Conservation (phyloP, 1,140 invertebrate genomes). For the Tenebrio molitor region DNA sequence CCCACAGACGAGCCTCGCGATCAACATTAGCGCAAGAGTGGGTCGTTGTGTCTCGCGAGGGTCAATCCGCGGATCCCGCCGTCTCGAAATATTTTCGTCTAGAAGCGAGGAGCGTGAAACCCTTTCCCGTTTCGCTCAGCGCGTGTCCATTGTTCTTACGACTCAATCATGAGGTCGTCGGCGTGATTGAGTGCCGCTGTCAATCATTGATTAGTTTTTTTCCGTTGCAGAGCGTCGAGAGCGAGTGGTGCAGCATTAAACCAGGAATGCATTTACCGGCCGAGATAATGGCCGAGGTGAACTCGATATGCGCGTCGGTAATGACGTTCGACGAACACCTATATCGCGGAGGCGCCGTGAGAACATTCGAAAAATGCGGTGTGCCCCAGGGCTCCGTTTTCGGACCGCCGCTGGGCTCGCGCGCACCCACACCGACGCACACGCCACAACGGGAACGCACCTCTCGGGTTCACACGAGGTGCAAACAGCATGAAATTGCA, state of each 20-base stretch:
- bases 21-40: no score
- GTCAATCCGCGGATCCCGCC: no score
- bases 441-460: not conserved
- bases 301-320: conserved; percentile 9
- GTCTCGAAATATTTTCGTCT: no score
- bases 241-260: conserved; percentile 8
- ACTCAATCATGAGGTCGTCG: not conserved
- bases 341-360: conserved; percentile 24
- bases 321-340: conserved; percentile 7
- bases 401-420: not conserved
- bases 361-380: conserved; percentile 16
- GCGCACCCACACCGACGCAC: not conserved
- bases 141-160: conserved; percentile 4
- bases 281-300: conserved; percentile 22
- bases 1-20: no score
- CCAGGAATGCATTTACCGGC: conserved; percentile 12
- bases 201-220: conserved; percentile 16
- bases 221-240: conserved; percentile 9
- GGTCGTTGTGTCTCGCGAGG: no score
- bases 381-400: conserved; percentile 16
- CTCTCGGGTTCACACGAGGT: conserved; percentile 48
- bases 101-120: no score
- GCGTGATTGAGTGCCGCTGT: conserved; percentile 9
- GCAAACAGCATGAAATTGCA: conserved; percentile 54
- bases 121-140: no score